A percentile compares a stretch with the other conserved stretches of the same genome.
These are phyloP conservation scores for Rhincodon typus DNA, from an alignment of 2,797 vertebrate genomes.

Conservation along the genomic window DNA sequence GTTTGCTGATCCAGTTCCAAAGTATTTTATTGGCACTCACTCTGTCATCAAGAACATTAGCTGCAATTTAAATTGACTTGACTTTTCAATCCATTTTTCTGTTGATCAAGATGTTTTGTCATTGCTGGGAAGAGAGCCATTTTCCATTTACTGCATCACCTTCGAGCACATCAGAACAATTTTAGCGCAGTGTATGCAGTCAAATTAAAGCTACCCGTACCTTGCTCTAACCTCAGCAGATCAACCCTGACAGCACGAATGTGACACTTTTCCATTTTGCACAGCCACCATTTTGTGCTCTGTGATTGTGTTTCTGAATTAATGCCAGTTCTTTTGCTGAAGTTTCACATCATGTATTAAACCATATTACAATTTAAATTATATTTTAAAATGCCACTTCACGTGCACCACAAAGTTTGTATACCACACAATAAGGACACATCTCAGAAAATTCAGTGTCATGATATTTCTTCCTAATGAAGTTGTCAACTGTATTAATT, in stretches of 20 bases:
- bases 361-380: neutral
- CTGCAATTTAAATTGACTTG: slow-evolving; percentile 10
- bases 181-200: neutral
- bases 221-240: neutral
- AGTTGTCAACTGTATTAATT: neutral
- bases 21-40: neutral
- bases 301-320: neutral
- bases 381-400: neutral
- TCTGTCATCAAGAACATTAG: neutral
- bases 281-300: neutral
- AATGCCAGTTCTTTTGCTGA: neutral
- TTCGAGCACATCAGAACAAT: neutral
- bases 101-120: slow-evolving; percentile 26
- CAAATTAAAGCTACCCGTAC: neutral
- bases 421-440: neutral
- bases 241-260: neutral
- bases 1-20: neutral
- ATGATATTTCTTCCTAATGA: neutral
- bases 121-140: slow-evolving; percentile 20
- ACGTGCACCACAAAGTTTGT: neutral
- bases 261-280: neutral
- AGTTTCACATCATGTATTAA: neutral
- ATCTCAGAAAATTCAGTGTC: neutral
- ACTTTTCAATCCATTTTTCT: neutral
- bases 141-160: slow-evolving; percentile 2